Percentiles rank a stretch among this genome's conserved stretches.
These are phyloP conservation scores for Tiliacea aurago DNA, from an alignment of 2,888 invertebrate genomes.

Conservation along the genomic window DNA sequence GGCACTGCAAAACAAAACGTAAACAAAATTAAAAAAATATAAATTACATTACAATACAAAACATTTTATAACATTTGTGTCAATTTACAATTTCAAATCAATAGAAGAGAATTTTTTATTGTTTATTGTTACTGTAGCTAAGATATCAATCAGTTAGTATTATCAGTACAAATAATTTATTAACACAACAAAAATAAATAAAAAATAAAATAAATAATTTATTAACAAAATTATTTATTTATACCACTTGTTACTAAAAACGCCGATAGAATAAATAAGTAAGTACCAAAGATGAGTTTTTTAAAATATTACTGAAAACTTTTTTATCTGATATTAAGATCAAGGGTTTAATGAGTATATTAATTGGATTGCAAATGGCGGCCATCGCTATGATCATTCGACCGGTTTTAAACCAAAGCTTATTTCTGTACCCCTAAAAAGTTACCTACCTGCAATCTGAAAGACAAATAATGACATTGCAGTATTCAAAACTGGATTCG, in stretches of 20 bases:
- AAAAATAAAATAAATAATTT: too few species aligned
- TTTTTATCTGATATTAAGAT: slow-evolving; percentile 80
- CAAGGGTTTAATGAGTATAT: slow-evolving; percentile 85
- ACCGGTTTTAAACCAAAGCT: slow-evolving; percentile 51
- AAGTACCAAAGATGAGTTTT: slow-evolving; percentile 45
- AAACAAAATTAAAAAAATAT: too few species aligned
- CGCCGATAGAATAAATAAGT: slow-evolving; percentile 53
- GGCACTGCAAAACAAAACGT: too few species aligned
- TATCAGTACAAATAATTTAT: slow-evolving; percentile 33
- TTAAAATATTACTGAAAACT: slow-evolving; percentile 51
- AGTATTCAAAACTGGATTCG: slow-evolving; percentile 23
- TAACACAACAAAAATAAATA: too few species aligned
- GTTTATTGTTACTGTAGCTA: too few species aligned
- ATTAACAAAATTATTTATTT: slow-evolving; percentile 42
- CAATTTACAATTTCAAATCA: too few species aligned
- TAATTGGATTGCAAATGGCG: slow-evolving; percentile 83
- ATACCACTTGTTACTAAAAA: slow-evolving; percentile 5
- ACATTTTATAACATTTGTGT: too few species aligned
- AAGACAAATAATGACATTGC: slow-evolving; percentile 51
- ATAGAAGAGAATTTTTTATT: too few species aligned
- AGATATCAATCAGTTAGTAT: slow-evolving; percentile 2
- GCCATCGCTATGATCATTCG: slow-evolving; percentile 50
- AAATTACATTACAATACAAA: too few species aligned
- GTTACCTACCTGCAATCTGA: slow-evolving; percentile 39
- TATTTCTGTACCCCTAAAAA: slow-evolving; percentile 34